Percentiles rank a stretch among this genome's conserved stretches.
Conservation (phyloP, 2,797 vertebrate genomes). For the Choloepus didactylus region DNA sequence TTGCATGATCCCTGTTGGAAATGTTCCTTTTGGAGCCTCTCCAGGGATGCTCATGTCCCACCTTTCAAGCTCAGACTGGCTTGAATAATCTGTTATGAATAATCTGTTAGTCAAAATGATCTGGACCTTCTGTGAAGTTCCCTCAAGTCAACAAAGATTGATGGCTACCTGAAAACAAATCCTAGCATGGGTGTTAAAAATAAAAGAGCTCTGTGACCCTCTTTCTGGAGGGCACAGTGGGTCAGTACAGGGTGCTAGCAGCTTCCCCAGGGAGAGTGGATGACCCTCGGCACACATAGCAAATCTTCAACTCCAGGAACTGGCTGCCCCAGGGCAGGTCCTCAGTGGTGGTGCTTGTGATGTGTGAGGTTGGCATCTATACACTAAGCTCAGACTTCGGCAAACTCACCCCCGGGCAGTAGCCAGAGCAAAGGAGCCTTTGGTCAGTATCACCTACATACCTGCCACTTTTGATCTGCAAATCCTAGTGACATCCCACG, state of each 20-base stretch:
- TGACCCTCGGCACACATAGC: too few relatives aligned
- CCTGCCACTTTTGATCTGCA: background rate
- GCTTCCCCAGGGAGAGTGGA: too few relatives aligned
- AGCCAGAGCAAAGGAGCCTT: background rate
- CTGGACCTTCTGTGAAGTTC: background rate
- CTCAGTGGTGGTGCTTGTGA: background rate
- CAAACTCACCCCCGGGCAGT: background rate
- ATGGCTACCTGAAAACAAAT: background rate
- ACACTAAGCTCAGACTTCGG: background rate
- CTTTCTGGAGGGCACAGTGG: too few relatives aligned
- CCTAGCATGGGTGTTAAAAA: rapidly evolving
- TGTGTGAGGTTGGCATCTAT: too few relatives aligned
- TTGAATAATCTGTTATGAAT: background rate
- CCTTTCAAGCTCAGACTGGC: background rate
- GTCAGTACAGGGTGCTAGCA: too few relatives aligned
- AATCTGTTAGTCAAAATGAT: background rate
- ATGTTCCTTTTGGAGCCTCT: background rate
- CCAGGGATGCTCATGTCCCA: background rate
- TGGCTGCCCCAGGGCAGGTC: too few relatives aligned
- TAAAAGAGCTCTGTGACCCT: too few relatives aligned
- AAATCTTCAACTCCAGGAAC: too few relatives aligned
- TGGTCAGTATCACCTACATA: background rate
- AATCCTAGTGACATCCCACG: too few relatives aligned
- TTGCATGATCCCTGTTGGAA: background rate
- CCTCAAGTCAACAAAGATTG: background rate